A percentile compares a stretch with the other conserved stretches of the same genome.
Evolutionary conservation across 2,888 invertebrate species (phyloP).

Genomic region (Drosophila incognita): DNA sequence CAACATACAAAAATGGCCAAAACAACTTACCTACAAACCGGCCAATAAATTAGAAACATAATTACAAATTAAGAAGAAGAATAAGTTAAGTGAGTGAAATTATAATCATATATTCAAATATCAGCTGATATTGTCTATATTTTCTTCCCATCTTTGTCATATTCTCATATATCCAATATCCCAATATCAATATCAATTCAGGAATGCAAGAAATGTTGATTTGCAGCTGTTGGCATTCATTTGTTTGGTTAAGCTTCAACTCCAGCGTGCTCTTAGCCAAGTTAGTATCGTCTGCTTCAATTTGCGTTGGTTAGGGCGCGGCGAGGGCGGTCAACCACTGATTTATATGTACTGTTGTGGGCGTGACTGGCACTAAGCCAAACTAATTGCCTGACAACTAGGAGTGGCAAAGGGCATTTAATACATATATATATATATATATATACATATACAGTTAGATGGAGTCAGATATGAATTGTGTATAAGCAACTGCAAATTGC

Average conservation of each 20-base stretch:
- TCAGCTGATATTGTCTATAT: background rate
- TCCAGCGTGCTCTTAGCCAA: background rate
- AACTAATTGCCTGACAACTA: conserved; percentile 36
- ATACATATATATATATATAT: background rate
- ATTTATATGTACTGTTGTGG: conserved; percentile 28
- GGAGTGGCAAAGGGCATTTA: background rate
- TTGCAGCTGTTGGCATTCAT: background rate
- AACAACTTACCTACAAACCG: background rate
- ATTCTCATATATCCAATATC: no score
- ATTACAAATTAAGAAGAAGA: background rate
- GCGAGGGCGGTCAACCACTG: background rate
- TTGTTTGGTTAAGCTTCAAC: background rate
- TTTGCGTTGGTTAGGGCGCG: background rate
- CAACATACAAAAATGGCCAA: background rate
- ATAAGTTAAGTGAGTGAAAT: background rate
- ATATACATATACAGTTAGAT: background rate
- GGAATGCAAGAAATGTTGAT: background rate
- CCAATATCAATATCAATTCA: no score
- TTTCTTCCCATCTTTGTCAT: background rate
- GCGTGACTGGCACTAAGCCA: background rate
- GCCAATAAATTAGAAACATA: background rate
- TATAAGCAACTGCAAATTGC: background rate
- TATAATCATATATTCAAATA: background rate
- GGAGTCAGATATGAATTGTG: background rate
- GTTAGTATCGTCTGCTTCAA: background rate